Percentiles rank a stretch among this genome's conserved stretches.
phyloP scores from a whole-genome alignment of 2,888 invertebrate species.

The Biston betularia region DNA sequence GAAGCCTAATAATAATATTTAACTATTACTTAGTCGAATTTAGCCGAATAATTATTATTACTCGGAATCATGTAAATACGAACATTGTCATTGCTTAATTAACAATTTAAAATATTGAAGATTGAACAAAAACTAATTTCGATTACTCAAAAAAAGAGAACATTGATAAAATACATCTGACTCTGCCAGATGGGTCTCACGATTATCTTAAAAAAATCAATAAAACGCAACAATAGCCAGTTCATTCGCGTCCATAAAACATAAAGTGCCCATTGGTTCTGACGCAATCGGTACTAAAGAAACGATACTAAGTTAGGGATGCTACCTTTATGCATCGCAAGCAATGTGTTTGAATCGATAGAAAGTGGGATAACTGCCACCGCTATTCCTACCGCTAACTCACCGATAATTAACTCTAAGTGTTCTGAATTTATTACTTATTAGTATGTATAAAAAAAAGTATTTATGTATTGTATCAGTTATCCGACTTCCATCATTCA shows the following conservation, averaged over 20 bases:
- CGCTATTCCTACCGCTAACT: too few relatives aligned
- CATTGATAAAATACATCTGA: conserved; percentile 25
- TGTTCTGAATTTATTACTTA: too few relatives aligned
- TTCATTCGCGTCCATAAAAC: conserved; percentile 45
- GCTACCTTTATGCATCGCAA: neutral
- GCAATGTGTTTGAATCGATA: neutral
- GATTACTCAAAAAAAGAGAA: neutral
- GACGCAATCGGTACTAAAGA: conserved; percentile 46
- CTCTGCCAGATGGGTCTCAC: conserved; percentile 30
- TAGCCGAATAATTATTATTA: too few relatives aligned
- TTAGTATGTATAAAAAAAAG: too few relatives aligned
- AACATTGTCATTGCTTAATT: neutral
- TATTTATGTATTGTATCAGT: too few relatives aligned
- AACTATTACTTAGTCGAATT: too few relatives aligned
- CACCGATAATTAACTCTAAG: too few relatives aligned
- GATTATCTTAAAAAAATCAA: conserved; percentile 38
- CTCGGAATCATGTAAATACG: too few relatives aligned
- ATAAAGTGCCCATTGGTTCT: conserved; percentile 38
- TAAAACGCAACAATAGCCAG: conserved; percentile 41
- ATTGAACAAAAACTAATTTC: neutral
- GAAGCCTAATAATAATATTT: too few relatives aligned
- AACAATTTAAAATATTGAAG: neutral
- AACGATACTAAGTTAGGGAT: conserved; percentile 41
- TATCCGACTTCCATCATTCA: too few relatives aligned
- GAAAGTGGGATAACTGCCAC: neutral